phyloP scores from a whole-genome alignment of 1,140 invertebrate species.

The Cyrtorhinus lividipennis region DNA sequence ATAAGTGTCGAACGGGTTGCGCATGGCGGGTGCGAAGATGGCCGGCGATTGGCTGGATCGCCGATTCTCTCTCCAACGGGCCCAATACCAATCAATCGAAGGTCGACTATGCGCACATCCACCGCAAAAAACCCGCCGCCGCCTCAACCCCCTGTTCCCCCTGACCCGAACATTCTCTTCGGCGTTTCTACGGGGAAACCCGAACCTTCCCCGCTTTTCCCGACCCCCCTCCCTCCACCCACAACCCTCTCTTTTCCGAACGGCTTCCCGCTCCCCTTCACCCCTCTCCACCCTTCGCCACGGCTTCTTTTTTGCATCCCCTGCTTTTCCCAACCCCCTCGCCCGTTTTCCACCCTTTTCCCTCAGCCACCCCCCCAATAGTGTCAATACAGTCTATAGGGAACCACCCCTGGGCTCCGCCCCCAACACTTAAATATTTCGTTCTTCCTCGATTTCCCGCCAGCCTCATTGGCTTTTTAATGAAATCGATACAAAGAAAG shows the following conservation, averaged over 20 bases:
- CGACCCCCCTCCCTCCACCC: neutral
- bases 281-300: neutral
- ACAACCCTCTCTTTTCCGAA: neutral
- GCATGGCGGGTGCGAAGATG: slow-evolving; percentile 15
- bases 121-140: slow-evolving; percentile 13
- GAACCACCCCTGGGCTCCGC: slow-evolving; percentile 10
- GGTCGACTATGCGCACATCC: slow-evolving; percentile 11
- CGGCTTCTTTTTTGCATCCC: neutral
- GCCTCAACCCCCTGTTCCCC: neutral
- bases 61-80: slow-evolving; percentile 7
- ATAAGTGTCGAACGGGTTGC: slow-evolving; percentile 22
- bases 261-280: neutral
- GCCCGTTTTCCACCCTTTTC: slow-evolving; percentile 5
- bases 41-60: slow-evolving; percentile 19
- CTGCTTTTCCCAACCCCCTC: slow-evolving; percentile 6
- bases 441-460: slow-evolving; percentile 8
- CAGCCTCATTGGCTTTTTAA: neutral
- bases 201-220: neutral
- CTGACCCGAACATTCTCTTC: neutral
- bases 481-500: slow-evolving; percentile 6
- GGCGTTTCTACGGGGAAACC: neutral
- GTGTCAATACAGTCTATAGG: slow-evolving; percentile 14
- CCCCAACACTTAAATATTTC: slow-evolving; percentile 12
- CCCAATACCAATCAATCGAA: slow-evolving; percentile 23
- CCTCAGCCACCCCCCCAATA: slow-evolving; percentile 1